Evolutionary conservation across 2,888 invertebrate species (phyloP).

Genomic region (Sycophila texana): DNA sequence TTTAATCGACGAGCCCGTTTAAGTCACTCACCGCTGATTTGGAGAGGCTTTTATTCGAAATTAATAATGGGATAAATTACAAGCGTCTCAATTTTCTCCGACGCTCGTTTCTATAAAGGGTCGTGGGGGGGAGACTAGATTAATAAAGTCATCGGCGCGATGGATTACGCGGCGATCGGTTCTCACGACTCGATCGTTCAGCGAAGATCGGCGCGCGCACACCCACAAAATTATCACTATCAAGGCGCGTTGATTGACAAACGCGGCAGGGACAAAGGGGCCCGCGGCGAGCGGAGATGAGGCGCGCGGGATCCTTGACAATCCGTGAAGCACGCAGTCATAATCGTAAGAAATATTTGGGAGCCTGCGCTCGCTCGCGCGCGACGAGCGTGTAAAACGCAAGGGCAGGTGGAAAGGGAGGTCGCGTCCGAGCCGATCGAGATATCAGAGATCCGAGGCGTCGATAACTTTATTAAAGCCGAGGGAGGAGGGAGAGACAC

Average conservation of each 20-base stretch:
- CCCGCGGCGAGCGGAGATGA: too few species aligned
- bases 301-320: background rate
- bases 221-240: constrained; percentile 37
- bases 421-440: constrained; percentile 24
- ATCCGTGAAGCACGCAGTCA: constrained; percentile 19
- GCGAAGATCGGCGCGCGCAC: background rate
- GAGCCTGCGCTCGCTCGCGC: background rate
- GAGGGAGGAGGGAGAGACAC: constrained; percentile 38
- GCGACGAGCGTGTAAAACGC: background rate
- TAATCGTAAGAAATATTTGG: constrained; percentile 28
- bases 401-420: background rate
- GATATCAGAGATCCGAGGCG: constrained; percentile 67
- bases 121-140: background rate
- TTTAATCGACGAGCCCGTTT: too few species aligned
- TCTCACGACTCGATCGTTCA: constrained; percentile 36
- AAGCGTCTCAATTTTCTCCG: background rate
- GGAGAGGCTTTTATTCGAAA: background rate
- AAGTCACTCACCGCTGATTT: background rate
- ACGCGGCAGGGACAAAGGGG: constrained; percentile 13
- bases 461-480: constrained; percentile 70
- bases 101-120: background rate
- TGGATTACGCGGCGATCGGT: background rate
- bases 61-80: constrained; percentile 27
- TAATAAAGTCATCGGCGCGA: constrained; percentile 16
- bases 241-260: constrained; percentile 38